A percentile compares a stretch with the other conserved stretches of the same genome.
phyloP scores from a whole-genome alignment of 1,140 invertebrate species.

The Microplitis demolitor region DNA sequence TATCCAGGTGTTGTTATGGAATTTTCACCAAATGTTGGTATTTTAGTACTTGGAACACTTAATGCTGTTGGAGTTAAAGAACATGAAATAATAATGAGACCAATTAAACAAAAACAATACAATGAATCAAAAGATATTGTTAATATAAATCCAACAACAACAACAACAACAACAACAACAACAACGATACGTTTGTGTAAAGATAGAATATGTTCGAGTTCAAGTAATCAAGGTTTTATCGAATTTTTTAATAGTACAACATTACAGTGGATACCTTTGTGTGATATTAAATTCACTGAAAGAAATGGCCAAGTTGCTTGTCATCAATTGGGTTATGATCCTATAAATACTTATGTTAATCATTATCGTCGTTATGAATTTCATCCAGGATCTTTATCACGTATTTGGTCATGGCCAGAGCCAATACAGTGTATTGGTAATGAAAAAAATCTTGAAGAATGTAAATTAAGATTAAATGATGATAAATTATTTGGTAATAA shows the following conservation, averaged over 20 bases:
- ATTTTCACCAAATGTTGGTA: constrained; percentile 96
- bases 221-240: constrained; percentile 78
- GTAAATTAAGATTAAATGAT: constrained; percentile 87
- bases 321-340: constrained; percentile 88
- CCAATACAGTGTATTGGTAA: constrained; percentile 81
- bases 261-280: constrained; percentile 95
- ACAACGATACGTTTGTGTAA: constrained; percentile 74
- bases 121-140: constrained; percentile 27
- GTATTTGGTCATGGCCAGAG: constrained; percentile 95
- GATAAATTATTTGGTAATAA: constrained; percentile 84
- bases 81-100: constrained; percentile 84
- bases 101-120: constrained; percentile 56
- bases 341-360: constrained; percentile 85
- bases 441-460: constrained; percentile 84
- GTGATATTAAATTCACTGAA: constrained; percentile 93
- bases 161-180: constrained; percentile 60
- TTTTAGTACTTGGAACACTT: constrained; percentile 92
- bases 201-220: constrained; percentile 70
- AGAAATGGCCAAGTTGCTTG: constrained; percentile 95
- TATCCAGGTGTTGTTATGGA: constrained; percentile 90
- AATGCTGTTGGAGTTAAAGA: constrained; percentile 80
- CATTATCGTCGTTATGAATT: constrained; percentile 81
- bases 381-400: constrained; percentile 79
- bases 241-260: constrained; percentile 96
- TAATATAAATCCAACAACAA: constrained; percentile 30